A percentile compares a stretch with the other conserved stretches of the same genome.
Conservation (phyloP, 2,888 invertebrate genomes). For the Cheilosia pagana region DNA sequence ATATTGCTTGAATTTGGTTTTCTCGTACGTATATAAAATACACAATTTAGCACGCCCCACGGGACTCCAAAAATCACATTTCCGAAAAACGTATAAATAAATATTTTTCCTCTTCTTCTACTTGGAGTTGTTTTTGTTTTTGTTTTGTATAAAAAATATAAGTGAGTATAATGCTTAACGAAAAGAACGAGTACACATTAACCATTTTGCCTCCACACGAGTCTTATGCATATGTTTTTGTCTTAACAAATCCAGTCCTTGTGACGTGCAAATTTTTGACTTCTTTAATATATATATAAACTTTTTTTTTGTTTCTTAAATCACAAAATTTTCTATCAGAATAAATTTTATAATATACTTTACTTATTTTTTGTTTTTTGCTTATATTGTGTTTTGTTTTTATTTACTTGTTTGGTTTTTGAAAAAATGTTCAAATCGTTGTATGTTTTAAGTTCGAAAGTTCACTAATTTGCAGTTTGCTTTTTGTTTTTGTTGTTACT, state of each 20-base stretch:
- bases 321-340: constrained; percentile 74
- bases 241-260: constrained; percentile 38
- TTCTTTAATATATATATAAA: constrained; percentile 47
- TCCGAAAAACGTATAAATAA: constrained; percentile 53
- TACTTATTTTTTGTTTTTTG: constrained; percentile 25
- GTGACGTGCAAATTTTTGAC: constrained; percentile 58
- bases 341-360: constrained; percentile 63
- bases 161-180: constrained; percentile 38
- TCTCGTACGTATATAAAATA: constrained; percentile 72
- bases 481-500: constrained; percentile 8
- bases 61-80: constrained; percentile 39
- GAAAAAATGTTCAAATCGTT: constrained; percentile 78
- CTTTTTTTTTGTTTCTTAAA: constrained; percentile 52
- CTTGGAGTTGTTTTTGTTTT: constrained; percentile 7
- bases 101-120: constrained; percentile 21
- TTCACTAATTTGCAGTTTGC: constrained; percentile 58
- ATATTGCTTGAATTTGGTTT: constrained; percentile 72
- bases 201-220: background rate
- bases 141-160: constrained; percentile 71
- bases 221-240: background rate
- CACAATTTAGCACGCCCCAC: constrained; percentile 63
- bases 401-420: constrained; percentile 47
- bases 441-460: constrained; percentile 82
- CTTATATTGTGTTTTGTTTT: constrained; percentile 29
- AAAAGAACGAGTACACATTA: constrained; percentile 20